Conservation (phyloP, 2,888 invertebrate species). For the Eupithecia pulchellata region DNA sequence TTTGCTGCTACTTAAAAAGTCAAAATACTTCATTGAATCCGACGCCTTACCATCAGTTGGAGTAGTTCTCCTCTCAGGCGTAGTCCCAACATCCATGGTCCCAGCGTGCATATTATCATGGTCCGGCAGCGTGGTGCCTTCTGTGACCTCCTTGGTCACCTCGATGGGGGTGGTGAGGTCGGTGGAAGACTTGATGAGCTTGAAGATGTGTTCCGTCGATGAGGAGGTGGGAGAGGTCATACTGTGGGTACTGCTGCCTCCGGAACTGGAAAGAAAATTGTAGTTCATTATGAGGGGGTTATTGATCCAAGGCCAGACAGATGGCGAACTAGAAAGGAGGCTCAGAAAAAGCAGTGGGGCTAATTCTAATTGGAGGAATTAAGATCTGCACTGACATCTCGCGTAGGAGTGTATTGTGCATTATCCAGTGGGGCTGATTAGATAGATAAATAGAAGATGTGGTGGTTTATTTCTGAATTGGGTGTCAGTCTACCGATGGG, state of each 20-base stretch:
- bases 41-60: slow-evolving; percentile 69
- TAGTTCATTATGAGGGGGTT: not conserved
- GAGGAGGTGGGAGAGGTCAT: slow-evolving; percentile 71
- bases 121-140: slow-evolving; percentile 65
- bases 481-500: too few relatives aligned
- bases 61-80: slow-evolving; percentile 69
- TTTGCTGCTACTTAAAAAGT: too few relatives aligned
- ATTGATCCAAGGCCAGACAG: too few relatives aligned
- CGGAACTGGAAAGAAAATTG: slow-evolving; percentile 58
- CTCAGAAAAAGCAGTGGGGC: too few relatives aligned
- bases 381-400: too few relatives aligned
- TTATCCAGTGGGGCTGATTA: too few relatives aligned
- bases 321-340: too few relatives aligned
- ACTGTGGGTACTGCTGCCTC: slow-evolving; percentile 72
- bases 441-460: too few relatives aligned
- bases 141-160: slow-evolving; percentile 48
- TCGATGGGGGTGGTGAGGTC: slow-evolving; percentile 49
- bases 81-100: slow-evolving; percentile 62
- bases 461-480: too few relatives aligned
- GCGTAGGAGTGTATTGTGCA: too few relatives aligned
- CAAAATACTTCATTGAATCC: not conserved
- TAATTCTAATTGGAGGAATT: too few relatives aligned
- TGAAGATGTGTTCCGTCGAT: slow-evolving; percentile 68
- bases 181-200: slow-evolving; percentile 58
- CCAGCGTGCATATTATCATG: slow-evolving; percentile 78